These are phyloP conservation scores for Grus americana DNA, from an alignment of 2,113 vertebrate species.

Conservation along the genomic window DNA sequence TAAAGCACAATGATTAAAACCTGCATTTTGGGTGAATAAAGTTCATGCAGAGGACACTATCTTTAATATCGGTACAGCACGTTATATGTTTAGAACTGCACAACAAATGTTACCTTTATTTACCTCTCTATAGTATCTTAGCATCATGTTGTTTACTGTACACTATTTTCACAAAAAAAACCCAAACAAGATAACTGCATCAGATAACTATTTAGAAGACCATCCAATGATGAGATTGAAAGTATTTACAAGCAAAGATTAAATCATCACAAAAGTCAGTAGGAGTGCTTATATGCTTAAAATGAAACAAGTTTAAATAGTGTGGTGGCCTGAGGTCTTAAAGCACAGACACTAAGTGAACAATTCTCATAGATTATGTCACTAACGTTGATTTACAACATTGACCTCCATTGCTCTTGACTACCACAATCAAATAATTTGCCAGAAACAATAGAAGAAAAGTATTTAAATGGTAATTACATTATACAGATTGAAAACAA, in stretches of 20 bases:
- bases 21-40: neutral
- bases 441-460: neutral
- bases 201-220: neutral
- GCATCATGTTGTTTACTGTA: neutral
- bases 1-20: neutral
- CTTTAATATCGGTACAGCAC: neutral
- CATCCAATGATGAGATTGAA: neutral
- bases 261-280: neutral
- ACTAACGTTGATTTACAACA: neutral
- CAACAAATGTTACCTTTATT: neutral
- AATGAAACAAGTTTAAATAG: neutral
- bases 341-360: neutral
- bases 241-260: neutral
- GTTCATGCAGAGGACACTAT: neutral
- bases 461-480: neutral
- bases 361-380: neutral
- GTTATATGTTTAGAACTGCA: neutral
- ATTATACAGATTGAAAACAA: neutral
- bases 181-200: neutral
- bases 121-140: neutral
- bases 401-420: neutral
- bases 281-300: neutral
- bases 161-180: neutral
- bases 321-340: neutral
- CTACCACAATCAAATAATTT: neutral